These are phyloP conservation scores for Kryptolebias marmoratus DNA, from an alignment of 2,113 vertebrate species.

Conservation along the genomic window DNA sequence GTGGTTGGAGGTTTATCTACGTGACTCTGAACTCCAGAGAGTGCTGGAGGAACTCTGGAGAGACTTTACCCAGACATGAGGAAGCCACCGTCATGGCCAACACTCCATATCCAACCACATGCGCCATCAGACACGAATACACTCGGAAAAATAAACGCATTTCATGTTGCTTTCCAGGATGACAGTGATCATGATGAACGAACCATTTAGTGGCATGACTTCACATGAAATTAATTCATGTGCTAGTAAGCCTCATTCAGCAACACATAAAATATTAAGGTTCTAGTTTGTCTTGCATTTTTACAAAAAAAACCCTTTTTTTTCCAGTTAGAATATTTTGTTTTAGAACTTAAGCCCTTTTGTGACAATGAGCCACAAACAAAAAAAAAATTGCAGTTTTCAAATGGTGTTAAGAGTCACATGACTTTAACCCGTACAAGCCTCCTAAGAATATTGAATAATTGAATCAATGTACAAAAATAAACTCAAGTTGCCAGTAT, in stretches of 20 bases:
- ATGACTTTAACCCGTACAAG: constrained; percentile 38
- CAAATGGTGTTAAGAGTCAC: constrained; percentile 42
- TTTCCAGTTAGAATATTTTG: constrained; percentile 41
- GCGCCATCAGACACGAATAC: not conserved
- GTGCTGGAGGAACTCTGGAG: constrained; percentile 41
- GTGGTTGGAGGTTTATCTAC: constrained; percentile 41
- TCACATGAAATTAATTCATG: constrained; percentile 11
- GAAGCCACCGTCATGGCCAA: constrained; percentile 32
- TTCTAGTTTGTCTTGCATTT: constrained; percentile 41
- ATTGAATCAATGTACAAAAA: constrained; percentile 45
- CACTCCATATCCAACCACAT: not conserved
- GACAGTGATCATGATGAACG: constrained; percentile 16
- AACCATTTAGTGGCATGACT: not conserved
- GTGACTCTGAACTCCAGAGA: constrained; percentile 49
- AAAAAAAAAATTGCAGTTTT: constrained; percentile 52
- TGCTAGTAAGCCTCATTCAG: constrained; percentile 33
- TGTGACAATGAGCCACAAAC: constrained; percentile 58
- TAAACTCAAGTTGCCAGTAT: constrained; percentile 14
- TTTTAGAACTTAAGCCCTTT: constrained; percentile 74
- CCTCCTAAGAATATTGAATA: constrained; percentile 55
- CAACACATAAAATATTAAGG: constrained; percentile 28
- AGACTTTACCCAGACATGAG: constrained; percentile 21
- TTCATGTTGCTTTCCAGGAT: constrained; percentile 20
- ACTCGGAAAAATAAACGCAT: too few species aligned
- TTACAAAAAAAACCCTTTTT: constrained; percentile 41